A percentile compares a stretch with the other conserved stretches of the same genome.
Evolutionary conservation across 2,797 vertebrate genomes (phyloP).

Genomic region (Enteromius fasciolatus): DNA sequence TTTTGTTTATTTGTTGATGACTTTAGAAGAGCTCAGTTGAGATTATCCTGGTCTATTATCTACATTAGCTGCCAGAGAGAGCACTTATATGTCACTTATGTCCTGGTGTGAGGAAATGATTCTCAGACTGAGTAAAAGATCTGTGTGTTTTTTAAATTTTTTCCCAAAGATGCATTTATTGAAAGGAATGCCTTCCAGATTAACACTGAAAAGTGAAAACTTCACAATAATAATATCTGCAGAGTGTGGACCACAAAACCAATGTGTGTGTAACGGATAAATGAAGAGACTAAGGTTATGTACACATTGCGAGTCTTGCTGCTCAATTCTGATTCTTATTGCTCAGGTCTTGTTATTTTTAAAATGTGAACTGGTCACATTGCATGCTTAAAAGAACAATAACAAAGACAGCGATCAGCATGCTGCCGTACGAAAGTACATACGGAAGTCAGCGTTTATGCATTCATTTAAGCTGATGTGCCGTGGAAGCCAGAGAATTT

Average conservation of each 20-base stretch:
- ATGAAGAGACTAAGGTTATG: neutral
- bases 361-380: neutral
- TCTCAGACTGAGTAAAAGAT: conserved; percentile 55
- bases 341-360: neutral
- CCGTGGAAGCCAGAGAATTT: neutral
- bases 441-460: neutral
- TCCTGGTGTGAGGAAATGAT: conserved; percentile 60
- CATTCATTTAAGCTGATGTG: neutral
- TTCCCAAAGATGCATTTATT: conserved; percentile 31
- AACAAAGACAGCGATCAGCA: neutral
- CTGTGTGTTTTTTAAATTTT: conserved; percentile 15
- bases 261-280: conserved; percentile 18
- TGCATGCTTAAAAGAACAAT: neutral
- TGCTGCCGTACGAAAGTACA: neutral
- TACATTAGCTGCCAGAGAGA: conserved; percentile 49
- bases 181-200: conserved; percentile 35
- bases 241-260: conserved; percentile 42
- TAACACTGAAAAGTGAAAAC: conserved; percentile 28
- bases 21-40: conserved; percentile 41
- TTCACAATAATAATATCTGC: conserved; percentile 15
- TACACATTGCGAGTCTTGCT: neutral
- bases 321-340: neutral
- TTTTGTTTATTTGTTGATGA: conserved; percentile 51
- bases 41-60: conserved; percentile 47
- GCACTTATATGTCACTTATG: conserved; percentile 48